Base-by-base conservation (phyloP, 2,888 invertebrate species). In the Diadegma fenestrale region DNA sequence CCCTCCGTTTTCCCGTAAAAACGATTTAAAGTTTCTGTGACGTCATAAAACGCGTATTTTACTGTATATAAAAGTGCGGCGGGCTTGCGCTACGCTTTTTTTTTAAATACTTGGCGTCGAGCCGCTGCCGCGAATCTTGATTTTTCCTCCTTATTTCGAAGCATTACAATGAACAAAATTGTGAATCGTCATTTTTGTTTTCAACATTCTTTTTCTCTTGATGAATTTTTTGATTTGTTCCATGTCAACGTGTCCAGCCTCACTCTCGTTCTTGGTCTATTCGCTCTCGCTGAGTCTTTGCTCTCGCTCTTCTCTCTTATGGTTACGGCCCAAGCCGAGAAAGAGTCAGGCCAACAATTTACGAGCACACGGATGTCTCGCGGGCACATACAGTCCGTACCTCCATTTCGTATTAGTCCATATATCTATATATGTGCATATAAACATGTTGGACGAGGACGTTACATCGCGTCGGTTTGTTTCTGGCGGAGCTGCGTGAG, bases 291-390 rank as follows among this genome's bases (percentile, higher is more conserved):
- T 6, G 17, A 43, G 75, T 66, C n/a, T n/a, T n/a, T n/a, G n/a
- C n/a, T n/a, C n/a, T n/a, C n/a, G 69, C 54, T 66, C 30, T 37
- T 37, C 19, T 17, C 19, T 51, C 22, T 37, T 51, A 37, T 17
- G 45, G 73, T n/a, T 72, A 77, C 68, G 63, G 54, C 75, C 68
- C 43, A 61, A 66, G 76, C 66, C 41, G 68, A 81, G 66, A 78
- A 61, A 80, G 77, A 68, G 66, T 77, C 78, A 72, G 84, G 41
- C 66, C 58, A 80, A 84, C 73, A 78, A 85, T 85, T 85, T 85
- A 85, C 84, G 84, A 85, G 81, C 73, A 85, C 84, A 72, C 84
- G 84, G 84, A 81, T 85, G 84, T 85, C 84, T 81, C 81, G 78
- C 78, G 84, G 84, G 84, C 84, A 84, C 73, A 80, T 77, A 33